Percentiles rank a stretch among this genome's conserved stretches.
Conservation (phyloP, 2,797 vertebrate genomes). For the Knipowitschia caucasica region DNA sequence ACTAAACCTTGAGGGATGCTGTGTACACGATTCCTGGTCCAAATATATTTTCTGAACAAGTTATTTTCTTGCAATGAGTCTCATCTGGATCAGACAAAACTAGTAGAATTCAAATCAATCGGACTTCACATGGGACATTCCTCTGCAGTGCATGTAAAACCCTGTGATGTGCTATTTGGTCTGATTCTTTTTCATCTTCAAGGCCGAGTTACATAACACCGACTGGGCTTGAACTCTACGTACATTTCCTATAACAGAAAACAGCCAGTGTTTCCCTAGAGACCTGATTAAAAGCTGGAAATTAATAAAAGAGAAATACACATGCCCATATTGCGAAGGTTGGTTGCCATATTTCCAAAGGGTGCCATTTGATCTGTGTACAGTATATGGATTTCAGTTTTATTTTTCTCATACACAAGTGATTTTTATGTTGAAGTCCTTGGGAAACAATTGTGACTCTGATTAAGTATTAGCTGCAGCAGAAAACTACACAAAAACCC, state of each 20-base stretch:
- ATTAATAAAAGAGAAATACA: constrained; percentile 29
- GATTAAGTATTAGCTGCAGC: constrained; percentile 39
- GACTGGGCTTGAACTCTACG: constrained; percentile 5
- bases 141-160: not conserved
- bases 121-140: not conserved
- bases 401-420: constrained; percentile 12
- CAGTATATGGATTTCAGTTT: constrained; percentile 29
- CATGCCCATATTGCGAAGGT: constrained; percentile 50
- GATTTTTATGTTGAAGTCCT: constrained; percentile 1
- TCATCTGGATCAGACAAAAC: no score
- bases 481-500: constrained; percentile 8
- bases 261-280: constrained; percentile 28
- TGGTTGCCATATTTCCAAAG: constrained; percentile 33
- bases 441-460: constrained; percentile 8
- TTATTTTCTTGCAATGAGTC: no score
- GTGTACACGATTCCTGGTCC: no score
- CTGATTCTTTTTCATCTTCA: constrained; percentile 36
- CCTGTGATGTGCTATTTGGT: constrained; percentile 22
- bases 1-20: no score
- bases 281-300: constrained; percentile 60
- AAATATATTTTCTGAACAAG: no score
- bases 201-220: constrained; percentile 35
- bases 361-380: constrained; percentile 45
- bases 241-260: constrained; percentile 22
- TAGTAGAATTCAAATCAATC: no score